Conservation (phyloP, 2,797 vertebrate species). For the Ammospiza maritima region DNA sequence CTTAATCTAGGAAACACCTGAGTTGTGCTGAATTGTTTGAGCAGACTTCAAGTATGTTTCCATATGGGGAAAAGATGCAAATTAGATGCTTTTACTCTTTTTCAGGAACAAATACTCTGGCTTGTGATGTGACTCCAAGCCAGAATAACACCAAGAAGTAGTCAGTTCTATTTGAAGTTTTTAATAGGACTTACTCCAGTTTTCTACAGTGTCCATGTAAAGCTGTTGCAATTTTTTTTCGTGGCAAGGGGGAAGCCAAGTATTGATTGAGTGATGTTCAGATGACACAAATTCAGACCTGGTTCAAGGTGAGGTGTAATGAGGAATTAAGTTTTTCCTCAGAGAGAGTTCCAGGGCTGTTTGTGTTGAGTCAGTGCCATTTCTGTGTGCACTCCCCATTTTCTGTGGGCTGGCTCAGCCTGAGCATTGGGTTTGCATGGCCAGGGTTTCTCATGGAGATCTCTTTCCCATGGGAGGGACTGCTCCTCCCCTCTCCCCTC, state of each 20-base stretch:
- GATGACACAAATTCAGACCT: not conserved
- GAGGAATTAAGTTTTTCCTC: not conserved
- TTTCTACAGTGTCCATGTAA: not conserved
- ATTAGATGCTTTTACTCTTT: no score
- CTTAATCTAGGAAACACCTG: not conserved
- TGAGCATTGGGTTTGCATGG: not conserved
- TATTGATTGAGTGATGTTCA: not conserved
- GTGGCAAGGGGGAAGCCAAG: not conserved
- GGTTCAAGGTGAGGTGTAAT: not conserved
- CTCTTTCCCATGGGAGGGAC: not conserved
- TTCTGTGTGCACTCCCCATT: accelerated
- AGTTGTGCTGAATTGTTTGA: not conserved
- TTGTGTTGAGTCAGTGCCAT: not conserved
- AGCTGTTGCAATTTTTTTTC: not conserved
- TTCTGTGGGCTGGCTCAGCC: not conserved
- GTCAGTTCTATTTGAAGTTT: not conserved
- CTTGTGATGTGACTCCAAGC: not conserved
- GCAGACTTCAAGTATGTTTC: not conserved
- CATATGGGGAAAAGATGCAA: not conserved
- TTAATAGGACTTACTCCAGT: not conserved
- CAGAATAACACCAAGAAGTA: not conserved
- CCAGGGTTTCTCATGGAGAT: not conserved
- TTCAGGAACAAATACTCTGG: not conserved
- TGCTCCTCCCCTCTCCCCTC: no score
- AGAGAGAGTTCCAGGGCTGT: not conserved